phyloP scores from a whole-genome alignment of 2,113 vertebrate species.

The Enhydra lutris region DNA sequence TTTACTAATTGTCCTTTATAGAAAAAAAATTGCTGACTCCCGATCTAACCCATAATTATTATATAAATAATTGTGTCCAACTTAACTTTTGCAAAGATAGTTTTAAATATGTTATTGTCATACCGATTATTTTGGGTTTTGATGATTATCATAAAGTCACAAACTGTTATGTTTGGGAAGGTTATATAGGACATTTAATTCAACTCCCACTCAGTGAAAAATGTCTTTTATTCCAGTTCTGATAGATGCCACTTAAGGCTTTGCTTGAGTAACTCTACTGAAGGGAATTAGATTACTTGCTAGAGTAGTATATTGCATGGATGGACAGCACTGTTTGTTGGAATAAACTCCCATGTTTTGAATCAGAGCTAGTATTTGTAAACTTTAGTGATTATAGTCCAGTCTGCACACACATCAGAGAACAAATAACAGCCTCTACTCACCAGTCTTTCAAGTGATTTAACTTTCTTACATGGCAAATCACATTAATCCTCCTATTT shows the following conservation, averaged over 20 bases:
- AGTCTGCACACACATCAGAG: neutral
- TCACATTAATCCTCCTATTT: neutral
- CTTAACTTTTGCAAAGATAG: neutral
- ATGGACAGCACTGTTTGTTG: neutral
- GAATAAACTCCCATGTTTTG: neutral
- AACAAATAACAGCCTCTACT: neutral
- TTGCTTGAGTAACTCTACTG: neutral
- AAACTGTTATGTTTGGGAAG: neutral
- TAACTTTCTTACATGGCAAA: neutral
- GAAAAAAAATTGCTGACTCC: neutral
- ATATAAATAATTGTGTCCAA: neutral
- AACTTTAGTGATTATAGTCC: neutral
- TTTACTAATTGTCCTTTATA: neutral
- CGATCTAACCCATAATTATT: neutral
- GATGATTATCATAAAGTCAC: conserved; percentile 21
- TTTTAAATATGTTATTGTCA: neutral
- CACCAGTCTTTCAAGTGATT: neutral
- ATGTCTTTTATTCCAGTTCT: conserved; percentile 14
- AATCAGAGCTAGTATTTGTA: neutral
- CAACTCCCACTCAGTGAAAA: neutral
- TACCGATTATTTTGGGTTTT: neutral
- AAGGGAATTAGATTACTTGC: neutral
- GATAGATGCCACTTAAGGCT: conserved; percentile 23
- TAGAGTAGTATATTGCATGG: neutral
- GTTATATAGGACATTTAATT: neutral